Conservation (phyloP, 1,140 invertebrate genomes). For the Drosophila kikkawai region DNA sequence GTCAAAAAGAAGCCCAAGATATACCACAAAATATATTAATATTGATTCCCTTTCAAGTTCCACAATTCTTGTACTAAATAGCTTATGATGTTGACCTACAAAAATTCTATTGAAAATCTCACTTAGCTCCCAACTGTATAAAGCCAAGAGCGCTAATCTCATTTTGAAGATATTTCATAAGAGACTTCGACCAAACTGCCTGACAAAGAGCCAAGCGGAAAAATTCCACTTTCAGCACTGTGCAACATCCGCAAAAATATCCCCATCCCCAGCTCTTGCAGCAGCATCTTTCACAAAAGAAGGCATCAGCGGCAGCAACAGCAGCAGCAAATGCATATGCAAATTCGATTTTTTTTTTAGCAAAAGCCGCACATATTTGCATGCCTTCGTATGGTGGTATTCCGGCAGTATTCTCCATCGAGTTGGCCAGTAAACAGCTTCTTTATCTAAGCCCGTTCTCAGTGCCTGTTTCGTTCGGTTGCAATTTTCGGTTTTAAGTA, state of each 20-base stretch:
- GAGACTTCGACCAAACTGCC: slow-evolving; percentile 14
- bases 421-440: slow-evolving; percentile 62
- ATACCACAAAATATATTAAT: not conserved
- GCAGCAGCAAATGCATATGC: slow-evolving; percentile 68
- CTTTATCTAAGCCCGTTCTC: slow-evolving; percentile 71
- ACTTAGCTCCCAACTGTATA: not conserved
- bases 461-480: slow-evolving; percentile 21
- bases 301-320: slow-evolving; percentile 28
- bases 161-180: slow-evolving; percentile 37
- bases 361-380: slow-evolving; percentile 69
- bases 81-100: not conserved
- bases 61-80: not conserved
- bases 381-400: slow-evolving; percentile 19
- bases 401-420: not conserved
- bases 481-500: slow-evolving; percentile 76
- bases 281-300: slow-evolving; percentile 34
- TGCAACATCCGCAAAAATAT: slow-evolving; percentile 33
- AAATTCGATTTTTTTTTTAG: slow-evolving; percentile 69
- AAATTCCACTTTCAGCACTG: slow-evolving; percentile 38
- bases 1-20: not conserved
- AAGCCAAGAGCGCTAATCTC: slow-evolving; percentile 30
- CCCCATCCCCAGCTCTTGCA: slow-evolving; percentile 12
- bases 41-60: not conserved
- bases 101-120: not conserved
- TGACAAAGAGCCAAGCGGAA: slow-evolving; percentile 41